These are phyloP conservation scores for Aplidium turbinatum DNA, from an alignment of 23 tunicate genomes.

Conservation along the genomic window DNA sequence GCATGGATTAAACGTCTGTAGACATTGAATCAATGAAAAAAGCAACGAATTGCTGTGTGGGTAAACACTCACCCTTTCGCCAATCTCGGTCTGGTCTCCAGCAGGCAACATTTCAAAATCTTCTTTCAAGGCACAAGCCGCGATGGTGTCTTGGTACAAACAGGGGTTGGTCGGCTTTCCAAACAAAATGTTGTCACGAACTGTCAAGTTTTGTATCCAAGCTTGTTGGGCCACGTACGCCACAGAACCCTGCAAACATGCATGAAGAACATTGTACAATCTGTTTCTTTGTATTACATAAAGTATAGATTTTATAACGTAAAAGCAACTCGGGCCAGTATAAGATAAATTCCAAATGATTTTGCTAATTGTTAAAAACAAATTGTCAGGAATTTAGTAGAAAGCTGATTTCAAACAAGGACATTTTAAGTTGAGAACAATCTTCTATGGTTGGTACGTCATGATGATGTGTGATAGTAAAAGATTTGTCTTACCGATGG, in stretches of 20 bases:
- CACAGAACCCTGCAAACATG: slow-evolving; percentile 64
- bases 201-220: slow-evolving; percentile 95
- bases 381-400: too few species aligned
- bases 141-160: slow-evolving; percentile 68
- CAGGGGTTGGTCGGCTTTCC: slow-evolving; percentile 51
- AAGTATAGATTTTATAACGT: background rate
- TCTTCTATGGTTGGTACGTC: too few species aligned
- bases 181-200: slow-evolving; percentile 90
- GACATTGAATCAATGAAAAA: too few species aligned
- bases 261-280: background rate
- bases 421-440: too few species aligned
- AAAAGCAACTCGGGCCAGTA: background rate
- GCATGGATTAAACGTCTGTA: too few species aligned
- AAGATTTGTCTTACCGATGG: too few species aligned
- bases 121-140: slow-evolving; percentile 65
- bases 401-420: too few species aligned
- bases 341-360: too few species aligned
- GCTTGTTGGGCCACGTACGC: slow-evolving; percentile 99
- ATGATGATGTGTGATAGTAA: too few species aligned
- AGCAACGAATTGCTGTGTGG: too few species aligned
- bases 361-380: too few species aligned
- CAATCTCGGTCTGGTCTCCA: slow-evolving; percentile 93
- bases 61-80: slow-evolving; percentile 74
- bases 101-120: slow-evolving; percentile 89
- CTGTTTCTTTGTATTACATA: background rate